Conservation (phyloP, 2,888 invertebrate species). For the Esperia sulphurella region DNA sequence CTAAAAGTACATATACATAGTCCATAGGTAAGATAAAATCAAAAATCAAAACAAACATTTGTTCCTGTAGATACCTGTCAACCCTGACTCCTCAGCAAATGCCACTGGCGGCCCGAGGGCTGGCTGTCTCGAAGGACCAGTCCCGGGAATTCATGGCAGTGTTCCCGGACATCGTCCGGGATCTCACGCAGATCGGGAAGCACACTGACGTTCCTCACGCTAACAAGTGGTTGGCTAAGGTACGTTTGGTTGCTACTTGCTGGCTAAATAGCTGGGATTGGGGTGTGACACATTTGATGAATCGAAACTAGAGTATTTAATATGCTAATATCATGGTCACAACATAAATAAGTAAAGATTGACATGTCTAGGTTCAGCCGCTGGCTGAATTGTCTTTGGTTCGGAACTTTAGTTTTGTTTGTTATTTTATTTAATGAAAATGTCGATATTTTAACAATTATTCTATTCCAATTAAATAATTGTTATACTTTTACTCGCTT, state of each 20-base stretch:
- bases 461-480: too few species aligned
- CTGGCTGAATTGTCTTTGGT: too few species aligned
- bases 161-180: slow-evolving; percentile 92
- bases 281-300: background rate
- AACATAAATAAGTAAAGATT: background rate
- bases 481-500: too few species aligned
- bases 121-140: slow-evolving; percentile 88
- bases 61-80: slow-evolving; percentile 74
- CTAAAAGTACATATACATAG: too few species aligned
- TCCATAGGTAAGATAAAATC: too few species aligned
- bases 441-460: too few species aligned
- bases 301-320: background rate
- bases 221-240: slow-evolving; percentile 89
- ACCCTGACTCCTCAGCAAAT: slow-evolving; percentile 81
- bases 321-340: background rate
- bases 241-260: slow-evolving; percentile 52
- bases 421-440: too few species aligned
- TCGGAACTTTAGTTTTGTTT: too few species aligned
- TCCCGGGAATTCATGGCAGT: slow-evolving; percentile 92
- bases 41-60: background rate
- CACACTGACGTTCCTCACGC: slow-evolving; percentile 88
- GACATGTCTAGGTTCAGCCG: too few species aligned
- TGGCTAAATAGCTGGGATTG: slow-evolving; percentile 1
- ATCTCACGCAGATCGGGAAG: slow-evolving; percentile 87
- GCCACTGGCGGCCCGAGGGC: slow-evolving; percentile 80